Base-by-base conservation (phyloP, 1,140 invertebrate genomes). In the Eurosta solidaginis region DNA sequence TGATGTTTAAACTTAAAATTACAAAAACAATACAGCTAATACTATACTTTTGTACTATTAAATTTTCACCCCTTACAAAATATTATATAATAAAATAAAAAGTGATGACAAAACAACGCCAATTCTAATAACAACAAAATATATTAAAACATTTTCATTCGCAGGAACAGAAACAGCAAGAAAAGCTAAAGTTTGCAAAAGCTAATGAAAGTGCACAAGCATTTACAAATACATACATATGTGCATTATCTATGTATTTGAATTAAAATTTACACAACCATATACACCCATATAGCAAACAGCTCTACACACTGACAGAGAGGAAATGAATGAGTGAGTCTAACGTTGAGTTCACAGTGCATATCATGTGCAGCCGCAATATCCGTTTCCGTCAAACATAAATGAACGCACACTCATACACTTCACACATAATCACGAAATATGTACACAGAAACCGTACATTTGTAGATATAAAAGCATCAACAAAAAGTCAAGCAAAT, bases 341-440 rank as follows among this genome's bases (percentile, higher is more conserved):
- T 40, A 36, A 14, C 40, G 59, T 14, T n/a, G 33, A 68, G n/a
- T 40, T 40, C 33, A 40, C 59, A 68, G 59, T 68, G 59, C 59
- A 68, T 68, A 68, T 68, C 59, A 68, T 68, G 59, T 68, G 59
- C 59, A 42, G 59, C 59, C 59, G 59, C 59, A 68, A 68, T 68
- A 68, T 68, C 59, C 59, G 59, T 68, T 68, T 68, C 59, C 59
- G 59, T 27, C n/a, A 36, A 29, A 68, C 12, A 68, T 20, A 20
- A 17, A 42, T 36, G 22, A 29, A 40, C 5, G 22, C 14, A 68
- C 33, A 40, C n/a, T n/a, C n/a, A n/a, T n/a, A n/a, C n/a, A n/a
- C n/a, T n/a, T n/a, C n/a, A n/a, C 33, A 68, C 33, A 68, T 14
- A 52, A 20, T 22, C 59, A 68, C 25, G n/a, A 59, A 47, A 12